phyloP scores from a whole-genome alignment of 2,888 invertebrate genomes.

The Pyrrhia umbra region DNA sequence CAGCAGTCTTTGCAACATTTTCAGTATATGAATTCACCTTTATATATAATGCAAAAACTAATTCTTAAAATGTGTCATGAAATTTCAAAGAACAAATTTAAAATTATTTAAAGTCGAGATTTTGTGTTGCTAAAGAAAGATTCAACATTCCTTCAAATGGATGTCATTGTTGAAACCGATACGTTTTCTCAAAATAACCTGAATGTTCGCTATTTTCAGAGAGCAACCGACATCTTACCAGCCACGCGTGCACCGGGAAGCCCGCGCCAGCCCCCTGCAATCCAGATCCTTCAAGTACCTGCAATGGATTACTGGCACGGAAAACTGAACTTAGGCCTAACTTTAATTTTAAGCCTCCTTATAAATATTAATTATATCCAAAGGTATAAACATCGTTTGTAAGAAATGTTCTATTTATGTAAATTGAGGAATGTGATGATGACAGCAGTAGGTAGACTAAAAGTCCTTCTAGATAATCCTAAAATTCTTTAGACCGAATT shows the following conservation, averaged over 20 bases:
- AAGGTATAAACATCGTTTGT: slow-evolving; percentile 53
- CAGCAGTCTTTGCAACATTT: too few relatives aligned
- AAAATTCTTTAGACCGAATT: slow-evolving; percentile 76
- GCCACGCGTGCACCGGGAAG: slow-evolving; percentile 77
- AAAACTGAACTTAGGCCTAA: slow-evolving; percentile 75
- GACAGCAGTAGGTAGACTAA: slow-evolving; percentile 57
- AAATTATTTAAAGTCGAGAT: slow-evolving; percentile 16
- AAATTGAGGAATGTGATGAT: slow-evolving; percentile 63
- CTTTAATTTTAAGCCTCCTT: slow-evolving; percentile 61
- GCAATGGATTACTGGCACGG: slow-evolving; percentile 89
- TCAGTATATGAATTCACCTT: too few relatives aligned
- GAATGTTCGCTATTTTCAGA: slow-evolving; percentile 75
- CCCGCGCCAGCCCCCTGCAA: slow-evolving; percentile 84
- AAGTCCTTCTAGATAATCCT: slow-evolving; percentile 70
- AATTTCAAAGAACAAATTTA: background rate
- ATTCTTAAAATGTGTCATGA: background rate
- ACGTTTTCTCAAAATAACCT: slow-evolving; percentile 41
- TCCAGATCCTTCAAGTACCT: slow-evolving; percentile 90
- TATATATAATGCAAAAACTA: too few relatives aligned
- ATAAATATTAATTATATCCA: slow-evolving; percentile 59
- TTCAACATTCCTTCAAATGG: slow-evolving; percentile 31
- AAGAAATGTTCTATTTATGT: slow-evolving; percentile 60
- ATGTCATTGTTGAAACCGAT: slow-evolving; percentile 34
- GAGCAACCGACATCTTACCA: slow-evolving; percentile 82
- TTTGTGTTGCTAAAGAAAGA: slow-evolving; percentile 13